Evolutionary conservation across 2,888 invertebrate genomes (phyloP).

Genomic region (Cheilosia grossa): DNA sequence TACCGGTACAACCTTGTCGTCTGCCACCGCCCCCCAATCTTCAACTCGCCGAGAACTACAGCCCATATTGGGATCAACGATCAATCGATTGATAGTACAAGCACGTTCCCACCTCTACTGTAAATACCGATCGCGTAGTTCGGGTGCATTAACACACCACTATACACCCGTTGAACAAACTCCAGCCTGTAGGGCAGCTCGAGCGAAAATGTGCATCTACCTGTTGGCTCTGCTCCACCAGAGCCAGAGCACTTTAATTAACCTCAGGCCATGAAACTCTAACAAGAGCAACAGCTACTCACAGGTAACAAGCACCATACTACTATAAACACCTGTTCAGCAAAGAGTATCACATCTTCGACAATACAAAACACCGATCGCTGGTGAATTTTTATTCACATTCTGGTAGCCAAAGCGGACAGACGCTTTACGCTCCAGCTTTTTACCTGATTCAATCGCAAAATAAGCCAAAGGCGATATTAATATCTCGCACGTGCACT

Average conservation of each 20-base stretch:
- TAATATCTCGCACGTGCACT: constrained; percentile 37
- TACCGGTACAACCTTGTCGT: constrained; percentile 39
- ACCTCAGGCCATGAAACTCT: constrained; percentile 46
- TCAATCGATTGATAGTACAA: constrained; percentile 45
- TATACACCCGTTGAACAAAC: constrained; percentile 28
- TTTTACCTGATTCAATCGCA: constrained; percentile 2
- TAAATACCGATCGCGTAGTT: constrained; percentile 31
- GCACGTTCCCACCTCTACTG: constrained; percentile 7
- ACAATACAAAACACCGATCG: constrained; percentile 43
- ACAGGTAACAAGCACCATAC: constrained; percentile 15
- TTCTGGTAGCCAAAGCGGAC: constrained; percentile 63
- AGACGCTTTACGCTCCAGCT: constrained; percentile 61
- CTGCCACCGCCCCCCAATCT: neutral
- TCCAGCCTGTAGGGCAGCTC: constrained; percentile 23
- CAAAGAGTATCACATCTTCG: constrained; percentile 33
- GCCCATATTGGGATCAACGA: constrained; percentile 49
- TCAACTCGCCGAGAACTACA: constrained; percentile 10
- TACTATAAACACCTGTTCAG: constrained; percentile 11
- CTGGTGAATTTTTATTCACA: constrained; percentile 61
- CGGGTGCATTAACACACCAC: constrained; percentile 22
- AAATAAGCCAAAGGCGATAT: constrained; percentile 8
- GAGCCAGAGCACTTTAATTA: constrained; percentile 19
- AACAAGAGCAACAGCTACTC: constrained; percentile 29
- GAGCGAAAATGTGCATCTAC: constrained; percentile 36
- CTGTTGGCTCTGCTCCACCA: constrained; percentile 18